A percentile compares a stretch with the other conserved stretches of the same genome.
Conservation (phyloP, 2,888 invertebrate genomes). For the Lathronympha strigana region DNA sequence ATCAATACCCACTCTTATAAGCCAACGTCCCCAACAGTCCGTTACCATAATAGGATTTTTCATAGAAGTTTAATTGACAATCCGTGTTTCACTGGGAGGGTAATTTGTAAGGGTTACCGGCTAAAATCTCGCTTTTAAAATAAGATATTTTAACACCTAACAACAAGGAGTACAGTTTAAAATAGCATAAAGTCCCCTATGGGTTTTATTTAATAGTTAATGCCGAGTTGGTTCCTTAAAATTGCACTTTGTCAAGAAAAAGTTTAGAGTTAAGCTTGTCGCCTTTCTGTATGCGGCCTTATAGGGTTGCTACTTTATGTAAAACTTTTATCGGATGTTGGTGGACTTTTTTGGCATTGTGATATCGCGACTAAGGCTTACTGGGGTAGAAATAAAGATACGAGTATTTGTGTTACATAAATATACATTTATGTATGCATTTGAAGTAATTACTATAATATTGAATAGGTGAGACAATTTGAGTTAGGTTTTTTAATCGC, state of each 20-base stretch:
- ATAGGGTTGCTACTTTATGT: conserved; percentile 20
- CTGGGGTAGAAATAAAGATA: background rate
- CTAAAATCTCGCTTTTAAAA: background rate
- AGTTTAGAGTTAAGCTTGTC: conserved; percentile 61
- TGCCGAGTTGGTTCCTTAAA: conserved; percentile 3
- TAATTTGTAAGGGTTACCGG: conserved; percentile 10
- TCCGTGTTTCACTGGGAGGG: conserved; percentile 24
- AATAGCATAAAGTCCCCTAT: background rate
- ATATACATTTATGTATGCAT: background rate
- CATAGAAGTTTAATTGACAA: conserved; percentile 35
- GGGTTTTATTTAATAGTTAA: background rate
- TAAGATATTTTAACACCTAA: background rate
- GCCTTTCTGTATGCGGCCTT: conserved; percentile 49
- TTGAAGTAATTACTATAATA: too few species aligned
- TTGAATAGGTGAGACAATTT: too few species aligned
- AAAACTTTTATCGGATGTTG: conserved; percentile 1
- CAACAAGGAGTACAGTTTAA: background rate
- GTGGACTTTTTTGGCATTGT: conserved; percentile 5
- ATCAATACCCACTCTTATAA: background rate
- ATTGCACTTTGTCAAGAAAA: conserved; percentile 63
- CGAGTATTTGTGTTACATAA: background rate
- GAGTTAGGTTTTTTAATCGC: too few species aligned
- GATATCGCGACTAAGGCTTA: background rate
- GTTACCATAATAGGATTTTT: conserved; percentile 10
- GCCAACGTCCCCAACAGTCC: conserved; percentile 1